Percentiles rank a stretch among this genome's conserved stretches.
These are phyloP conservation scores for Molorchus minor DNA, from an alignment of 2,888 invertebrate species.

Conservation along the genomic window DNA sequence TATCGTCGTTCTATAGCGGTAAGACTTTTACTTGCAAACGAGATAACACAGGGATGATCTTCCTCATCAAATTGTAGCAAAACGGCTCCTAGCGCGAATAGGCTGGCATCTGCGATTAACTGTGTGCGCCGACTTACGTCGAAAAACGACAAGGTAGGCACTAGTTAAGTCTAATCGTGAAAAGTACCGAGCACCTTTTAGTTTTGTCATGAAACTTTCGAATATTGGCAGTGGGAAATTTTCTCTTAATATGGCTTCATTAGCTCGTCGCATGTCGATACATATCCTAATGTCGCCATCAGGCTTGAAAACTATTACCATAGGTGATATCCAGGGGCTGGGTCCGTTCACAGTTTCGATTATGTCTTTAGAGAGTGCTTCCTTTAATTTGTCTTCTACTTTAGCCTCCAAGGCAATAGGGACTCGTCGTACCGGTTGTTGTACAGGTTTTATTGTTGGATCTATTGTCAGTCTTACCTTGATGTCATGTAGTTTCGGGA, in stretches of 20 bases:
- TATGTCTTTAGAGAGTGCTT: constrained; percentile 36
- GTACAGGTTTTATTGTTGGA: constrained; percentile 20
- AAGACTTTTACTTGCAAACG: constrained; percentile 28
- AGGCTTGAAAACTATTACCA: constrained; percentile 17
- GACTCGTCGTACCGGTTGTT: constrained; percentile 25
- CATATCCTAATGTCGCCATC: no score
- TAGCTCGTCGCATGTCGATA: no score
- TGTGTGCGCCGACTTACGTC: background rate
- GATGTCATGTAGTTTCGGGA: constrained; percentile 32
- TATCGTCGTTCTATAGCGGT: constrained; percentile 33
- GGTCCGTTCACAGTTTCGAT: constrained; percentile 47
- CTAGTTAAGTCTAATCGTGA: constrained; percentile 34
- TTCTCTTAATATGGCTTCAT: constrained; percentile 27
- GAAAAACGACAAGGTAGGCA: constrained; percentile 30
- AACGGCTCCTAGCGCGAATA: no score
- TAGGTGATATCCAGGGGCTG: constrained; percentile 30
- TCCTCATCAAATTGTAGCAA: background rate
- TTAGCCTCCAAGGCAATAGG: constrained; percentile 20
- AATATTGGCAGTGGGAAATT: constrained; percentile 32
- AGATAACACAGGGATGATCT: constrained; percentile 25
- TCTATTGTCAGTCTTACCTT: constrained; percentile 25
- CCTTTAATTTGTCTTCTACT: constrained; percentile 29
- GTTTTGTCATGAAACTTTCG: constrained; percentile 35
- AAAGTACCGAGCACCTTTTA: constrained; percentile 44
- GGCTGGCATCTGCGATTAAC: constrained; percentile 31